Base-by-base conservation (phyloP, 2,888 invertebrate species). In the Volucella zonaria region DNA sequence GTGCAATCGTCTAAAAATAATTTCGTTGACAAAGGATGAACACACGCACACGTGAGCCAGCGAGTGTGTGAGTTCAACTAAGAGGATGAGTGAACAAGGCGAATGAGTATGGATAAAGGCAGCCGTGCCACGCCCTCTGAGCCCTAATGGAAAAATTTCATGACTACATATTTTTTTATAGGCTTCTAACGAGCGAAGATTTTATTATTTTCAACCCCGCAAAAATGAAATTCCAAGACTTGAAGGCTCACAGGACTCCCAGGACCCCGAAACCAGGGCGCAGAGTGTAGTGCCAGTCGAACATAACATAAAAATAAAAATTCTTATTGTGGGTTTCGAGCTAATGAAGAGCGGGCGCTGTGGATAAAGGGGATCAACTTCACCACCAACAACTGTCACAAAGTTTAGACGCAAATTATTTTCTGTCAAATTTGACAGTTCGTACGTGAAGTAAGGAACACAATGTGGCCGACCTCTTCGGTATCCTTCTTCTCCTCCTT, bases 1-100 rank as follows among this genome's bases (percentile, higher is more conserved):
- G 76, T 77, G 76, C 76, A 77, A 77, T 77, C 76, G 76, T 77
- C 76, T 77, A 77, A 68, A 68, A 68, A 77, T 68, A 77, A 77
- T 68, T 77, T 38, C 54, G 59, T 76, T 76, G 66, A 67, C 75
- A 67, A 67, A 76, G 75, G 67, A 76, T 66, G 54, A 64, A 45
- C 68, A 61, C 61, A 77, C 61, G 61, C 59, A 77, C 45, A 42
- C 61, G 59, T 59, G 42, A 66, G 43, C 9, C 8, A 3, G 15
- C 11, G 58, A 1, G 40, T 4, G 40, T 4, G 12, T 54, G 15
- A 18, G 31, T 31, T 31, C 31, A 6, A 31, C 31, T 1, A 31
- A 31, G 6, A 31, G 31, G 4, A 31, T 31, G 31, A 31, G 31
- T 31, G 6, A 31, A 31, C 6, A 6, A 0, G 6, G 6, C 31